These are phyloP conservation scores for Sebastes iracundus DNA, from an alignment of 2,797 vertebrate genomes.

Conservation along the genomic window DNA sequence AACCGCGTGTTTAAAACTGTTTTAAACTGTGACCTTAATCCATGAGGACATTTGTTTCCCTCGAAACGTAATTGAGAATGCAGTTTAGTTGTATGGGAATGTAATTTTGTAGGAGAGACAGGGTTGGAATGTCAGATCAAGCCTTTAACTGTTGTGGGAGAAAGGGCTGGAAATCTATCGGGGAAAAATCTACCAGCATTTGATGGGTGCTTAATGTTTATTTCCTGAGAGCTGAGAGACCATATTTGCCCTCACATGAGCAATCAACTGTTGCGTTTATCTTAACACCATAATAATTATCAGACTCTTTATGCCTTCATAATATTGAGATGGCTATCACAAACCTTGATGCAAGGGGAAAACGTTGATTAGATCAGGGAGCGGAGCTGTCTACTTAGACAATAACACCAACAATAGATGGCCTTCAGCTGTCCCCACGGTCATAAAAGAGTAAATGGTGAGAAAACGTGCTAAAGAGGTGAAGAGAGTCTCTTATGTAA, in stretches of 20 bases:
- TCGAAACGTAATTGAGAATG: no score
- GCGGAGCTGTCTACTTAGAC: background rate
- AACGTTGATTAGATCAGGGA: background rate
- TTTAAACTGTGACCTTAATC: no score
- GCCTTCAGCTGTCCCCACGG: background rate
- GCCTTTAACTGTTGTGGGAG: background rate
- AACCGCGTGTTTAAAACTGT: no score
- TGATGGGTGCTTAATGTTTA: background rate
- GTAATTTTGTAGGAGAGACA: no score
- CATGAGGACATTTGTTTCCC: no score
- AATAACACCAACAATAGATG: constrained; percentile 31
- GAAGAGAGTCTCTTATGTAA: constrained; percentile 33
- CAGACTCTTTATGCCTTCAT: background rate
- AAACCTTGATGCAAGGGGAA: background rate
- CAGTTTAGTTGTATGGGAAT: no score
- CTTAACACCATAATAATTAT: constrained; percentile 15
- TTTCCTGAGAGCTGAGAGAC: background rate
- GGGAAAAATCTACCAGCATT: background rate
- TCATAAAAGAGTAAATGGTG: constrained; percentile 20
- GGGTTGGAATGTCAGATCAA: background rate
- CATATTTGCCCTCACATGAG: background rate
- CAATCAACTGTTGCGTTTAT: background rate
- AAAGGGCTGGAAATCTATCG: background rate
- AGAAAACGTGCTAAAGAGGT: constrained; percentile 11
- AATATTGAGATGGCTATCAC: background rate